Percentiles rank a stretch among this genome's conserved stretches.
Evolutionary conservation across 2,888 invertebrate genomes (phyloP).

Genomic region (Tubulanus polymorphus): DNA sequence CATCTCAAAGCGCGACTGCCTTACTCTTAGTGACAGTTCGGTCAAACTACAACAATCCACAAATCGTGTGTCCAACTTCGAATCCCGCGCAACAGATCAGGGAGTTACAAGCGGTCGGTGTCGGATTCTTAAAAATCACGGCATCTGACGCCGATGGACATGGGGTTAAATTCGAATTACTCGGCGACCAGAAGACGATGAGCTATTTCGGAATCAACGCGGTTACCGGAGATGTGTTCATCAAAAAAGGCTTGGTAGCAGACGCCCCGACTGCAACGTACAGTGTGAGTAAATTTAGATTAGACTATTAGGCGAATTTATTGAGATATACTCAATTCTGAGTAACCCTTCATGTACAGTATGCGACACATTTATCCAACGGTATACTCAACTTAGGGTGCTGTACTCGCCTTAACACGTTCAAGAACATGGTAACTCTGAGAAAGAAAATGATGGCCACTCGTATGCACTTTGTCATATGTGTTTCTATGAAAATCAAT

Average conservation of each 20-base stretch:
- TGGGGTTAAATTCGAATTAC: conserved; percentile 17
- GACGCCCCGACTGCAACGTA: conserved; percentile 21
- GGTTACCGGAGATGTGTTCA: conserved; percentile 25
- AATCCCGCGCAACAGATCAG: not conserved
- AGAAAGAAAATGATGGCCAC: no score
- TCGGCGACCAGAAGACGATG: conserved; percentile 26
- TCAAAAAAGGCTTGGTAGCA: conserved; percentile 22
- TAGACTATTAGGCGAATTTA: no score
- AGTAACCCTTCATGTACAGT: no score
- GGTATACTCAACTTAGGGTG: no score
- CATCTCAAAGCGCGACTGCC: conserved; percentile 24
- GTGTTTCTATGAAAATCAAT: no score
- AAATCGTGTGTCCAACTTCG: conserved; percentile 10
- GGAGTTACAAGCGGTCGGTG: not conserved
- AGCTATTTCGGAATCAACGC: conserved; percentile 33
- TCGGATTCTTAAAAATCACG: not conserved
- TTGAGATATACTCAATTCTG: no score
- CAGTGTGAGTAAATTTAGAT: conserved; percentile 16
- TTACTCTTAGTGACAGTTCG: conserved; percentile 32
- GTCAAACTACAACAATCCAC: conserved; percentile 22
- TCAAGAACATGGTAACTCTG: no score
- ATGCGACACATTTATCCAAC: no score
- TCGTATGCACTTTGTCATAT: no score
- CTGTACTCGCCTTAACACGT: no score
- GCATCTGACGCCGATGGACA: not conserved